These are phyloP conservation scores for Cyanocitta stelleri DNA, from an alignment of 2,113 vertebrate genomes.

Conservation along the genomic window DNA sequence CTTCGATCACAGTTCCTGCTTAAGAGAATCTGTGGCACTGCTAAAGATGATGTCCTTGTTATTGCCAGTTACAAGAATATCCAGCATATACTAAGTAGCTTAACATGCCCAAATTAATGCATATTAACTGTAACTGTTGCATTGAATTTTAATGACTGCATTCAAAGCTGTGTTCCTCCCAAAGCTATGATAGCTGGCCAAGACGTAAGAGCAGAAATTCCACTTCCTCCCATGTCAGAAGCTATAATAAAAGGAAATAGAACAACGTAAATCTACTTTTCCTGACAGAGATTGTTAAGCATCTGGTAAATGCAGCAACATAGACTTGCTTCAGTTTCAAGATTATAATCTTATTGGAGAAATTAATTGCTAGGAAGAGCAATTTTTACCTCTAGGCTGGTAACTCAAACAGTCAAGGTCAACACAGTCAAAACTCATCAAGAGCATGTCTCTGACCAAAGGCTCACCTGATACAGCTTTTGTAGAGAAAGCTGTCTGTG, in stretches of 20 bases:
- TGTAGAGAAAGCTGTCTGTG: background rate
- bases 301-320: background rate
- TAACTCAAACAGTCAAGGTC: background rate
- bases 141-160: background rate
- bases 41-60: background rate
- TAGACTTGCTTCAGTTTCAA: background rate
- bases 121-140: background rate
- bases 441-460: background rate
- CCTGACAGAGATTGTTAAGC: background rate
- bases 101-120: background rate
- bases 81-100: background rate
- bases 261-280: background rate
- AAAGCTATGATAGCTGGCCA: background rate
- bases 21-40: background rate
- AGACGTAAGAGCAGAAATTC: slow-evolving; percentile 17
- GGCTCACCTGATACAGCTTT: background rate
- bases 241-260: slow-evolving; percentile 33
- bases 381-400: background rate
- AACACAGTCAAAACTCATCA: background rate
- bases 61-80: background rate
- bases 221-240: slow-evolving; percentile 3
- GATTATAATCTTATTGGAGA: background rate
- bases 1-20: background rate
- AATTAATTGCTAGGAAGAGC: background rate
- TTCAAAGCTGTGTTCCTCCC: background rate